Conservation (phyloP, 2,113 vertebrate species). For the Ibidorhyncha struthersii region DNA sequence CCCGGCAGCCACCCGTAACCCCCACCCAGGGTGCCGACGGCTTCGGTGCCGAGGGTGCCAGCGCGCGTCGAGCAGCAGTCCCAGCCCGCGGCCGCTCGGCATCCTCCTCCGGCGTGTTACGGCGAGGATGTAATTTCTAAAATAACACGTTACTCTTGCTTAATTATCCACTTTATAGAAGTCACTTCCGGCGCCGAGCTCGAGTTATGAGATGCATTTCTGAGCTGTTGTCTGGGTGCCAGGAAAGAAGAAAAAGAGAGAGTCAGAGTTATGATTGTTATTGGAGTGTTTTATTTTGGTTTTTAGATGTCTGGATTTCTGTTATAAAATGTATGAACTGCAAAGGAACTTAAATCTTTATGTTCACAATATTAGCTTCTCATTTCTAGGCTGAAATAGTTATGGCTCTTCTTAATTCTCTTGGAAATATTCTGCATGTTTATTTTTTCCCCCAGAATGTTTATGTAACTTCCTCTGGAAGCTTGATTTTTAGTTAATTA, state of each 20-base stretch:
- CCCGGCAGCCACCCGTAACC: neutral
- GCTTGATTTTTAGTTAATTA: slow-evolving; percentile 46
- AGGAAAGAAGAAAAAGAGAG: slow-evolving; percentile 44
- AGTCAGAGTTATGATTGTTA: slow-evolving; percentile 49
- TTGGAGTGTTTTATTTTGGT: slow-evolving; percentile 59
- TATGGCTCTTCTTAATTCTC: slow-evolving; percentile 44
- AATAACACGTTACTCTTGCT: slow-evolving; percentile 52
- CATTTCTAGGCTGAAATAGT: slow-evolving; percentile 51
- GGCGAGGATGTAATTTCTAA: slow-evolving; percentile 59
- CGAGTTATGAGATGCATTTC: slow-evolving; percentile 33
- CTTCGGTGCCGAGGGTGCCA: neutral
- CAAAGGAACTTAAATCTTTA: slow-evolving; percentile 60
- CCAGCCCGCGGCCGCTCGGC: neutral
- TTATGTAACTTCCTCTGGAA: slow-evolving; percentile 64
- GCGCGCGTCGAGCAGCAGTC: fast-evolving
- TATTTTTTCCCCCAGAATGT: neutral
- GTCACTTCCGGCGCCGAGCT: slow-evolving; percentile 39
- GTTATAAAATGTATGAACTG: slow-evolving; percentile 61
- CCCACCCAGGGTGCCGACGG: neutral
- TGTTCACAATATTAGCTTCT: slow-evolving; percentile 55
- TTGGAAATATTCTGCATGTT: slow-evolving; percentile 33
- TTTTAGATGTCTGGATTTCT: slow-evolving; percentile 65
- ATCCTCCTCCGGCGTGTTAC: neutral
- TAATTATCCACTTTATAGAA: slow-evolving; percentile 63
- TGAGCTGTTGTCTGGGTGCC: slow-evolving; percentile 28